Conservation (phyloP, 2,113 vertebrate species). For the Psettodes erumei region DNA sequence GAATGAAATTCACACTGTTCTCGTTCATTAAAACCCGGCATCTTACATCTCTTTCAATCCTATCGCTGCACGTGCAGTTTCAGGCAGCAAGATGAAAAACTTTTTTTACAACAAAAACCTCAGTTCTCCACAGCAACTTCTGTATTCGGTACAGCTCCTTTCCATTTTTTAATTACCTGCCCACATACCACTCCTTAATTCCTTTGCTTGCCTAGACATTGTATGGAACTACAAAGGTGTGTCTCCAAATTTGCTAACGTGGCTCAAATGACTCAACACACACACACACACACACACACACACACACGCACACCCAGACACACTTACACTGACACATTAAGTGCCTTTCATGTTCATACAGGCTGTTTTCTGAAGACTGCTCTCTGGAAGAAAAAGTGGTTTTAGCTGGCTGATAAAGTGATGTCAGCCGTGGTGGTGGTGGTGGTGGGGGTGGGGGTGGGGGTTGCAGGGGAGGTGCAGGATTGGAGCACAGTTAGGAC, state of each 20-base stretch:
- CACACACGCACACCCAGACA: constrained; percentile 28
- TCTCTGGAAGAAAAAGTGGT: constrained; percentile 10
- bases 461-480: constrained; percentile 7
- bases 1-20: neutral
- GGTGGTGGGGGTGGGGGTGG: constrained; percentile 30
- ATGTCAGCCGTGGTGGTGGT: constrained; percentile 43
- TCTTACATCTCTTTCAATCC: neutral
- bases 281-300: constrained; percentile 12
- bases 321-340: constrained; percentile 48
- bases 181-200: constrained; percentile 78
- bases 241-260: constrained; percentile 71
- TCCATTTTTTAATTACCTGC: constrained; percentile 38
- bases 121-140: neutral
- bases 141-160: constrained; percentile 6
- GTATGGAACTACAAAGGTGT: constrained; percentile 73
- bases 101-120: neutral
- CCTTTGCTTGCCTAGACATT: constrained; percentile 79
- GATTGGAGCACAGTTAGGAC: constrained; percentile 16
- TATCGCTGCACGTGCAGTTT: neutral
- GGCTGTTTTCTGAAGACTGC: constrained; percentile 30
- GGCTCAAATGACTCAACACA: constrained; percentile 58
- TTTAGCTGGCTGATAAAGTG: constrained; percentile 34
- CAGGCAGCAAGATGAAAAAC: neutral
- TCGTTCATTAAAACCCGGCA: neutral
- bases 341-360: constrained; percentile 74